Percentiles rank a stretch among this genome's conserved stretches.
phyloP scores from a whole-genome alignment of 1,140 invertebrate genomes.

The Oncopodura yosiiana region DNA sequence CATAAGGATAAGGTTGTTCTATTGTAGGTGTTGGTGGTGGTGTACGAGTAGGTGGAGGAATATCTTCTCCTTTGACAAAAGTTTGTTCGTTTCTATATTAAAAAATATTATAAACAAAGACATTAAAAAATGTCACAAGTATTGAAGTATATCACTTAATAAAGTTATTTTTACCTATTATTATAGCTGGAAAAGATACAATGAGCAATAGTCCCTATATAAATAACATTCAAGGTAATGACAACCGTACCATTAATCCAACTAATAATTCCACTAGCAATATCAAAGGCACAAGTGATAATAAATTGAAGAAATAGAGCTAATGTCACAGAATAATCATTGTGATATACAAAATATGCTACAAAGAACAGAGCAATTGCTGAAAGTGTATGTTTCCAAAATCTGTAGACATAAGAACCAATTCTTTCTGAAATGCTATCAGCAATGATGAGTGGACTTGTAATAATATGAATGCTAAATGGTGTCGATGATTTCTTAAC shows the following conservation, averaged over 20 bases:
- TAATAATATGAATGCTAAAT: conserved; percentile 55
- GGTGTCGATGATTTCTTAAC: conserved; percentile 51
- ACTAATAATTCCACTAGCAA: conserved; percentile 8
- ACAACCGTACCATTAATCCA: conserved; percentile 26
- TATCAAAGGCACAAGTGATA: not conserved
- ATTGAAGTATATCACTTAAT: not conserved
- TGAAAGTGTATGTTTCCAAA: conserved; percentile 49
- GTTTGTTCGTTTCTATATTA: not conserved
- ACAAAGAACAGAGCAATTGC: conserved; percentile 32
- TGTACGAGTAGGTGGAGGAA: too few species aligned
- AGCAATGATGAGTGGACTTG: conserved; percentile 61
- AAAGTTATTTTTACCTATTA: not conserved
- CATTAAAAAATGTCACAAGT: not conserved
- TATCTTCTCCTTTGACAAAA: not conserved
- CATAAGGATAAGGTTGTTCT: not conserved
- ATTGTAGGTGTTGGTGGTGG: too few species aligned
- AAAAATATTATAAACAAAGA: not conserved
- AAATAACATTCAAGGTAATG: conserved; percentile 18
- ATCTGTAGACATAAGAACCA: conserved; percentile 50
- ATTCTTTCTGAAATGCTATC: conserved; percentile 60
- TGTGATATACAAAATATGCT: conserved; percentile 30
- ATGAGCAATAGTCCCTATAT: conserved; percentile 7
- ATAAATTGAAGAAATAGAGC: conserved; percentile 11
- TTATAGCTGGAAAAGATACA: not conserved
- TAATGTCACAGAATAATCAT: conserved; percentile 33